Percentiles rank a stretch among this genome's conserved stretches.
phyloP scores from a whole-genome alignment of 2,888 invertebrate genomes.

The Baronia brevicornis region DNA sequence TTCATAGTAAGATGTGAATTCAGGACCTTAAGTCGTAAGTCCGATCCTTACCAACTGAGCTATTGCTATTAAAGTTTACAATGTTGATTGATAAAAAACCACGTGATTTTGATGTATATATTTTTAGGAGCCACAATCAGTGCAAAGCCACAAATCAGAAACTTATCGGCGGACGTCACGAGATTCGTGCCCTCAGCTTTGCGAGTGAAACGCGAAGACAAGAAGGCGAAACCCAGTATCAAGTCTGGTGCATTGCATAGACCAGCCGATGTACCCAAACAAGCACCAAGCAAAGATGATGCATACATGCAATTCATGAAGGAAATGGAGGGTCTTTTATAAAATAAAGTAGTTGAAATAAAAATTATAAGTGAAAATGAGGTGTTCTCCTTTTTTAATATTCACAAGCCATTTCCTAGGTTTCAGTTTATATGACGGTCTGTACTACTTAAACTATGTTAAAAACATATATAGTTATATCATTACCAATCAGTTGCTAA shows the following conservation, averaged over 20 bases:
- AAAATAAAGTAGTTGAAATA: constrained; percentile 25
- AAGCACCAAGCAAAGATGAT: constrained; percentile 90
- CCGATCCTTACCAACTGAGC: no score
- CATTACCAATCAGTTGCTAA: neutral
- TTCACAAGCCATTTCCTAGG: neutral
- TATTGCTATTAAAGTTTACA: no score
- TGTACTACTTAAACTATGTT: neutral
- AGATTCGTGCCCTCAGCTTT: constrained; percentile 95
- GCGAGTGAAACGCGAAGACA: constrained; percentile 91
- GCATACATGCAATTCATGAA: constrained; percentile 99
- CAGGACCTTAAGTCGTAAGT: no score
- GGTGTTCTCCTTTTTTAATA: neutral
- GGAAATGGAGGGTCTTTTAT: constrained; percentile 96
- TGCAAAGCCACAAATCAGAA: constrained; percentile 97
- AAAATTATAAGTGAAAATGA: constrained; percentile 1
- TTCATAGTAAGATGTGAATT: no score
- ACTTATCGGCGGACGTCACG: constrained; percentile 95
- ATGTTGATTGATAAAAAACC: no score
- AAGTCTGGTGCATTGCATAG: constrained; percentile 68
- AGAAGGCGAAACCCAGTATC: constrained; percentile 73
- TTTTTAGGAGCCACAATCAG: constrained; percentile 87
- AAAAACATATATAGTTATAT: constrained; percentile 1
- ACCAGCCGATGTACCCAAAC: constrained; percentile 66
- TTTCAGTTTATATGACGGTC: neutral
- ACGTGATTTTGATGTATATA: no score